phyloP scores from a whole-genome alignment of 2,888 invertebrate species.

The Mactromeris polynyma region DNA sequence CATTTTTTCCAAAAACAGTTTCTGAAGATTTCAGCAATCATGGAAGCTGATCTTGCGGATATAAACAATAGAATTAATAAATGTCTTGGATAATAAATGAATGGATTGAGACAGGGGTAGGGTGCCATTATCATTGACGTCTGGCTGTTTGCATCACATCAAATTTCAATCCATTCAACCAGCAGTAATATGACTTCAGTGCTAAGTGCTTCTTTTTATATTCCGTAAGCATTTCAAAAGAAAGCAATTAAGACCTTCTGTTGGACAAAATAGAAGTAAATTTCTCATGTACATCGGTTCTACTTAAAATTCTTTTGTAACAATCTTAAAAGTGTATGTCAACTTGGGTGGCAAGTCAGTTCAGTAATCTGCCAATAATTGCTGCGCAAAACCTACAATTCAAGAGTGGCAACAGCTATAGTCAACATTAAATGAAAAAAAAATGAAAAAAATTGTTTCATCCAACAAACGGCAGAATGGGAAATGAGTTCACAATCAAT shows the following conservation, averaged over 20 bases:
- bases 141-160: background rate
- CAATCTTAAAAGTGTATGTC: background rate
- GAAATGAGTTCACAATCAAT: background rate
- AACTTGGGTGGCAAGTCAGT: conserved; percentile 15
- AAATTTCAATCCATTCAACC: background rate
- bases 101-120: background rate
- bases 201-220: conserved; percentile 17
- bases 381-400: background rate
- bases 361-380: background rate
- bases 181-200: background rate
- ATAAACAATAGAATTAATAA: background rate
- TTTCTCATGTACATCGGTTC: background rate
- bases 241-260: conserved; percentile 18
- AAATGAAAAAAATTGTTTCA: background rate
- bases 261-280: background rate
- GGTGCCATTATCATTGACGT: background rate
- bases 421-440: background rate
- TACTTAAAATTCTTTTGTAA: conserved; percentile 8
- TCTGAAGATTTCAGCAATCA: background rate
- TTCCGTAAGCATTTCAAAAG: conserved; percentile 3
- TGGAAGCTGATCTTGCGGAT: background rate
- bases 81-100: background rate
- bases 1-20: background rate
- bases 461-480: background rate
- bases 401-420: background rate